A percentile compares a stretch with the other conserved stretches of the same genome.
phyloP scores from a whole-genome alignment of 2,113 vertebrate species.

The Grantiella picta region DNA sequence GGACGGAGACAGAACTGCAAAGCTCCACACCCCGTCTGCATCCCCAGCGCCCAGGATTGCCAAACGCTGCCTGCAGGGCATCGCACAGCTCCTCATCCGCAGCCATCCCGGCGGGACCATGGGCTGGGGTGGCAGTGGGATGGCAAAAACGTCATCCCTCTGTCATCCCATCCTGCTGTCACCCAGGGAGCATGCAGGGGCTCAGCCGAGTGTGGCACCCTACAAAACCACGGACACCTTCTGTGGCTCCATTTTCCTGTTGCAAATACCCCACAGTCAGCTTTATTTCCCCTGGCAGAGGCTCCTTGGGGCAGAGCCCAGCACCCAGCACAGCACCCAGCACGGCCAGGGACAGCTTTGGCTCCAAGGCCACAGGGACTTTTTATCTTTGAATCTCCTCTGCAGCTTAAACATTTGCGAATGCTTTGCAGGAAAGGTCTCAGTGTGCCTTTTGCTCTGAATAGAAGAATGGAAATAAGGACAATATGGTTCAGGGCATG shows the following conservation, averaged over 20 bases:
- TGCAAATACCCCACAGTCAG: background rate
- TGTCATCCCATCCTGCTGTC: background rate
- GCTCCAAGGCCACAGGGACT: background rate
- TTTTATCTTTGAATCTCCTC: background rate
- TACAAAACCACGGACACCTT: fast-evolving
- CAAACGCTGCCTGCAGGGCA: background rate
- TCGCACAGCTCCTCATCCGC: background rate
- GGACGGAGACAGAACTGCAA: background rate
- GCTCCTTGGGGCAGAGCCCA: background rate
- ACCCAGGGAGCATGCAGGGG: background rate
- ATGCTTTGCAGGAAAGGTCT: background rate
- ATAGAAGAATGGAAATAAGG: background rate
- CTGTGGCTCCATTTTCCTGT: background rate
- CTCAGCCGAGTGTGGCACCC: background rate
- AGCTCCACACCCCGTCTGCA: background rate
- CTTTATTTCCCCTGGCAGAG: background rate
- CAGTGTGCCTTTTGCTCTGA: background rate
- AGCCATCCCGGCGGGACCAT: background rate
- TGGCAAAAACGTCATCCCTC: background rate
- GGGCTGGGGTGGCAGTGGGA: background rate
- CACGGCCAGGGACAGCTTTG: background rate
- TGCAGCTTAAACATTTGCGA: background rate
- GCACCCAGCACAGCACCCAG: background rate
- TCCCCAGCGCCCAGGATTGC: background rate
- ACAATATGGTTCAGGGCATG: background rate